These are phyloP conservation scores for Cynaeus angustus DNA, from an alignment of 2,888 invertebrate species.

Conservation along the genomic window DNA sequence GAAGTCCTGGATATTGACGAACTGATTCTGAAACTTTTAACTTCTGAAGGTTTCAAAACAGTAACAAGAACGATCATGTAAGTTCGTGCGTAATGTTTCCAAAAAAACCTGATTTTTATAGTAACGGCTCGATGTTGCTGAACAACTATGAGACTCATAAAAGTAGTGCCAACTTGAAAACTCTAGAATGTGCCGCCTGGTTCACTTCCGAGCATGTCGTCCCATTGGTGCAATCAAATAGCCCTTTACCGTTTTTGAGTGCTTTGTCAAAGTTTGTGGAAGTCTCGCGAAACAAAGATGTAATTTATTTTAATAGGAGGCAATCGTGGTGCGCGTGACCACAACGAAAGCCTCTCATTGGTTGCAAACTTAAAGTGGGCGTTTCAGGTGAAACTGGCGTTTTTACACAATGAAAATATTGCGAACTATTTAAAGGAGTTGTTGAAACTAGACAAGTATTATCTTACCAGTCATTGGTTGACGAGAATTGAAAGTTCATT, in stretches of 20 bases:
- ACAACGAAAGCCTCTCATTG: too few species aligned
- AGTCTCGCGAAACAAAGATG: constrained; percentile 56
- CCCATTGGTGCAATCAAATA: constrained; percentile 70
- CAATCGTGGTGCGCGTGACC: too few species aligned
- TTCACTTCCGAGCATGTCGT: constrained; percentile 71
- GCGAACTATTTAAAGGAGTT: constrained; percentile 71
- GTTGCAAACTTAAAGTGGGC: not conserved
- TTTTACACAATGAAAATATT: constrained; percentile 69
- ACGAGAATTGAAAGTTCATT: constrained; percentile 78
- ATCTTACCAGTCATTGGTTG: constrained; percentile 77
- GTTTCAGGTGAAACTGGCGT: constrained; percentile 68
- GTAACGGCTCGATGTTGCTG: constrained; percentile 72
- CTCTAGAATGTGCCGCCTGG: constrained; percentile 71
- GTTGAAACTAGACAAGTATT: constrained; percentile 62
- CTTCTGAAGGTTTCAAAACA: constrained; percentile 72
- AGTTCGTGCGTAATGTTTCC: constrained; percentile 44
- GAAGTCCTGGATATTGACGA: constrained; percentile 54
- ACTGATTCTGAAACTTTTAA: constrained; percentile 66
- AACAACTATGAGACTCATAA: constrained; percentile 67
- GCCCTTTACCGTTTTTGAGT: constrained; percentile 71
- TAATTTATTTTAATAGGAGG: constrained; percentile 39
- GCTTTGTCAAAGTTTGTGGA: constrained; percentile 64
- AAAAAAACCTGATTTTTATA: constrained; percentile 58
- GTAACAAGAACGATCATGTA: constrained; percentile 70
- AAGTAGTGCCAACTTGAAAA: constrained; percentile 71